Evolutionary conservation across 1,140 invertebrate species (phyloP), one percentile per base, ranked within the genome.

Genomic region (Dermatophagoides farinae): DNA sequence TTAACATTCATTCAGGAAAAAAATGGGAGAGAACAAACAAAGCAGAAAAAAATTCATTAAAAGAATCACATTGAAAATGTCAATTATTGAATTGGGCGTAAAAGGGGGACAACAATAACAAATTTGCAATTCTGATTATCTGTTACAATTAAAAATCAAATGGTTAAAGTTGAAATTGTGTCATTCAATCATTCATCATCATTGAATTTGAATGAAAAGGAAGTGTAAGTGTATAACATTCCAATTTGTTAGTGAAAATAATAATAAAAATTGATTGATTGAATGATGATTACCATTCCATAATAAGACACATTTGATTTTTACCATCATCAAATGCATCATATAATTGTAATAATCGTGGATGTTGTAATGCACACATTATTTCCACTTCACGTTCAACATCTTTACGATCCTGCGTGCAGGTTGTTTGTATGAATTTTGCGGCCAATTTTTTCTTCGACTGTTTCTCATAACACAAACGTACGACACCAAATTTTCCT

Each of bases 401-500:
- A 71, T 92, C 86, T 60, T 85, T 75, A 63, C 85, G 76, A 69
- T 96, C 91, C 69, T 93, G 87, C 61, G 84, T 80, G 61, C 84
- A 81, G 22, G 77, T 79, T 11, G 86, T 83, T 43, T 80, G 82
- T 46, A 97, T 86, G 69, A 95, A 88, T 73, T 97, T 97, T 0
- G 89, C 90, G 0, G 93, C 93, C 62, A 97, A 74, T 61, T 80
- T 78, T 52, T 89, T 72, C 0, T 83, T 82, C 0, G 82, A 85
- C 14, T 73, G 73, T 70, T 85, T 88, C 71, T 96, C 89, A 61
- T 77, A 78, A 71, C 91, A 97, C 69, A 82, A 79, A 74, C 91
- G 93, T 8, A 97, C 93, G 23, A 88, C 91, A 20, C 92, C 92
- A 73, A 98, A 98, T 80, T 97, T 97, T 1, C 95, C 95, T 65